A percentile compares a stretch with the other conserved stretches of the same genome.
These are phyloP conservation scores for Psilopogon haemacephalus DNA, from an alignment of 2,113 vertebrate genomes.

Conservation along the genomic window DNA sequence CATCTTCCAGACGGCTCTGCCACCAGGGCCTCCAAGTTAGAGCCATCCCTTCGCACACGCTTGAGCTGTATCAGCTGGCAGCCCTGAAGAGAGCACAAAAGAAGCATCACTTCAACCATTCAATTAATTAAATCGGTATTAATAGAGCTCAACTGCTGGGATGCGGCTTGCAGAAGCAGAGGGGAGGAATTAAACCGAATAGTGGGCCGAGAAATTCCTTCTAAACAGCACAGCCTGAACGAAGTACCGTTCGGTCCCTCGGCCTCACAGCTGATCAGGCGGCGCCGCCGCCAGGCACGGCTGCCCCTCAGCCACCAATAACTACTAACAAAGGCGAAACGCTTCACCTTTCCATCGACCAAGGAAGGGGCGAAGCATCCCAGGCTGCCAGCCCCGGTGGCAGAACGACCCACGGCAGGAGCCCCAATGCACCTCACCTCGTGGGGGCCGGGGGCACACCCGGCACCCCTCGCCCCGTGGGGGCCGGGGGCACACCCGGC, in stretches of 20 bases:
- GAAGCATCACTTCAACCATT: neutral
- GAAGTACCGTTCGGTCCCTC: neutral
- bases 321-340: fast-evolving
- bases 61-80: no score
- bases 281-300: neutral
- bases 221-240: neutral
- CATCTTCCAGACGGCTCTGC: neutral
- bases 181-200: fast-evolving
- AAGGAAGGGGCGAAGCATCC: fast-evolving
- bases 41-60: fast-evolving
- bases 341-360: fast-evolving
- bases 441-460: neutral
- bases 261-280: neutral
- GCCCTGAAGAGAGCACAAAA: neutral
- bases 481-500: neutral
- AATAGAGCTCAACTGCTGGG: neutral
- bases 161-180: neutral
- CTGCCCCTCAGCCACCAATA: fast-evolving
- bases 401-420: neutral
- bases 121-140: neutral
- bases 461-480: neutral
- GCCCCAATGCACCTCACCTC: no score
- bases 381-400: no score
- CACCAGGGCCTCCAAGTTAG: fast-evolving
- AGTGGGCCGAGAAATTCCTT: neutral